Base-by-base conservation (phyloP, 2,113 vertebrate species). In the Ochotona curzoniae region DNA sequence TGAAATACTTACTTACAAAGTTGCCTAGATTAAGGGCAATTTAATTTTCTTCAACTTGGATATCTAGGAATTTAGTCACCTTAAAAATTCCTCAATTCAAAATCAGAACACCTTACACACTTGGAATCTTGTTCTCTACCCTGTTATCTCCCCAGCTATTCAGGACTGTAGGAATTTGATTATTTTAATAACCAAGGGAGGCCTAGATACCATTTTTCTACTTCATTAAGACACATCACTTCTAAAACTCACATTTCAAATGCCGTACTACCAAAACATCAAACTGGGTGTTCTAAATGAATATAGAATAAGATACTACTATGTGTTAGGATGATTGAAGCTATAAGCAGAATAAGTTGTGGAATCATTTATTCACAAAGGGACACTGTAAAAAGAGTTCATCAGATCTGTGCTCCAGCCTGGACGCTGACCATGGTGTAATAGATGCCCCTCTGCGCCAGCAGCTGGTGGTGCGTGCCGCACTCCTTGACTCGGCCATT, bases 391-490 rank as follows among this genome's bases (percentile, higher is more conserved):
- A 79, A 25, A 91, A 84, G 71, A 95, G 11, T 69, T 96, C 78
- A 28, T 67, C 20, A 51, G 6, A 92, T 95, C 91, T 91, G 51
- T 91, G 95, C 91, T 95, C 97, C 97, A 97, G 97, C 90, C 97
- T 99, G 99, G 61, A 98, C 98, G 49, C 95, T 99, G 93, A 99
- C 98, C 93, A 99, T 98, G 26, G 98, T 97, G 94, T 99, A 98
- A 94, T 99, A 99, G 76, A 98, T 73, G 49, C 99, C 99, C 94
- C 98, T 98, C 93, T 98, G 97, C 30, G 98, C 98, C 91, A 99
- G 98, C 8, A 99, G 98, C 95, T 99, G 99, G 21, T 99, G 98
- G 73, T 99, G 99, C 0, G 99, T 99, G 74, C 99, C 99, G 28
- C 98, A 97, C 90, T 99, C 99, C 47, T 98, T 76, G 7, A 99